Base-by-base conservation (phyloP, 2,797 vertebrate species). In the Rhodeus uyekii region DNA sequence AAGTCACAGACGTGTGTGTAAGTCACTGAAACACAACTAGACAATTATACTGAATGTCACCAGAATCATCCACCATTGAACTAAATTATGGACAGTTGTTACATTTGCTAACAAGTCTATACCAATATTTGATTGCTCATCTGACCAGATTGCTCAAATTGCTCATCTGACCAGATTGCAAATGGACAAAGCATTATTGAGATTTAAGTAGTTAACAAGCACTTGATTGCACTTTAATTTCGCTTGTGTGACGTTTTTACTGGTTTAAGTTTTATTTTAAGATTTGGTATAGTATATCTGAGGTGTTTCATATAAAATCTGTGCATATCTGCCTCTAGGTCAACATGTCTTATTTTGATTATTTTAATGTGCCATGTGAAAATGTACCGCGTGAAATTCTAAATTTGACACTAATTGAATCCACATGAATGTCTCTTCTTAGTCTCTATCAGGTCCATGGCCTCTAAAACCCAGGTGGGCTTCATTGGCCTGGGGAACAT, bases 401-500 rank as follows among this genome's bases (percentile, higher is more conserved):
- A 50, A 32, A 81, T 58, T 39, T 76, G 22, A 63, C 18, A 38
- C 42, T 42, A 8, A 61, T 34, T 63, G 8, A 4, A 16, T 60
- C 34, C n/a, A n/a, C n/a, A 29, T 55, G 63, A 1, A 83, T 83
- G 74, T 86, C 73, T 4, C 68, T 18, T 88, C 88, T 83, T 86
- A 99, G 98, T 96, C 83, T 96, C 93, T 92, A 94, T 92, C 85
- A 97, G 98, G 93, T 94, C 95, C 73, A 94, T 99, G 98, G 98
- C 98, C 91, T 99, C 97, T 69, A 99, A 99, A 93, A 98, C 97
- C 68, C 95, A 95, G 38, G 96, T 99, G 91, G 98, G 98, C 88
- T 99, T 99, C 86, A 80, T 99, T 90, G 98, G 98, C 55, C 91
- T 99, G 90, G 98, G 98, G 79, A 99, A 99, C 87, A 99, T 99